These are phyloP conservation scores for Ophioninae sp. DNA, from an alignment of 2,888 invertebrate species.

Conservation along the genomic window DNA sequence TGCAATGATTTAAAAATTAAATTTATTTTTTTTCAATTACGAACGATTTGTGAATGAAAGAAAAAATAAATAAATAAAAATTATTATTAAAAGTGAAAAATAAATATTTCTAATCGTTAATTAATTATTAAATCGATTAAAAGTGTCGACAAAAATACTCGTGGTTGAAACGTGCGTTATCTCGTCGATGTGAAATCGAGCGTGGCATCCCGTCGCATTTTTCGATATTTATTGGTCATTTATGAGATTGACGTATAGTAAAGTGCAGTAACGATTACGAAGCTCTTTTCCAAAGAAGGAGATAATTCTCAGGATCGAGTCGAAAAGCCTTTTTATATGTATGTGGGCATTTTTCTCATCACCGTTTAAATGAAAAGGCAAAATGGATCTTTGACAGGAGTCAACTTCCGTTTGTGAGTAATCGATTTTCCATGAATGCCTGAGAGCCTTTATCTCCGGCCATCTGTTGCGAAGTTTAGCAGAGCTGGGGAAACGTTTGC, in stretches of 20 bases:
- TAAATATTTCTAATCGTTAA: too few species aligned
- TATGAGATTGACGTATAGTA: background rate
- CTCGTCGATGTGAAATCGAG: constrained; percentile 26
- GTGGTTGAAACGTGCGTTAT: constrained; percentile 8
- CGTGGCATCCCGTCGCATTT: constrained; percentile 8
- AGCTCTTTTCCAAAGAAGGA: background rate
- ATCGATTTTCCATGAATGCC: constrained; percentile 20
- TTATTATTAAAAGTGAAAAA: too few species aligned
- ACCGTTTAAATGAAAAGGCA: background rate
- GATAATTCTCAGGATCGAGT: background rate
- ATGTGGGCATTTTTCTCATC: background rate
- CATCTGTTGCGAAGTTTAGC: constrained; percentile 45
- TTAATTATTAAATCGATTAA: too few species aligned
- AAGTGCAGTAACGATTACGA: background rate
- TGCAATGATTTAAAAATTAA: background rate
- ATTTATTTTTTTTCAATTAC: too few species aligned
- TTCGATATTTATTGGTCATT: background rate
- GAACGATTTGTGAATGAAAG: too few species aligned
- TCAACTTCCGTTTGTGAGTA: constrained; percentile 43
- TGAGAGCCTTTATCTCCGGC: constrained; percentile 33
- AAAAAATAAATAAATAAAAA: too few species aligned
- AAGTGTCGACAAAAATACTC: constrained; percentile 17
- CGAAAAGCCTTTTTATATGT: background rate
- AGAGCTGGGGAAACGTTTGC: background rate
- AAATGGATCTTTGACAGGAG: constrained; percentile 56